These are phyloP conservation scores for Drosophila triauraria DNA, from an alignment of 1,140 invertebrate species.

Conservation along the genomic window DNA sequence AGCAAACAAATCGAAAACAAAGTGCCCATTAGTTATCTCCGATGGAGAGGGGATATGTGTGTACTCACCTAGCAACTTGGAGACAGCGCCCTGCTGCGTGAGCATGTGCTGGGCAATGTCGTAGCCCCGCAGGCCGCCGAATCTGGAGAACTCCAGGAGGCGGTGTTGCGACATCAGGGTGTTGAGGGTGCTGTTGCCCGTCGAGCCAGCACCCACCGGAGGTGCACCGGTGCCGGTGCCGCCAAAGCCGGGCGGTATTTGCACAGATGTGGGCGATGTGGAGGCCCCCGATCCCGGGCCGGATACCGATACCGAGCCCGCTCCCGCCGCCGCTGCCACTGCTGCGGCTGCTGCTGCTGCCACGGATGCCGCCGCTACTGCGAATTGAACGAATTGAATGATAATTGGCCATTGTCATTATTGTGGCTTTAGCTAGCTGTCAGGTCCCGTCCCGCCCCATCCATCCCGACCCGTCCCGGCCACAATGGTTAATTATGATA, in stretches of 20 bases:
- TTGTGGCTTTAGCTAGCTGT: constrained; percentile 36
- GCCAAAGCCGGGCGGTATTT: constrained; percentile 85
- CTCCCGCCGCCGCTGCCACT: constrained; percentile 47
- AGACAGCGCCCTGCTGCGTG: constrained; percentile 96
- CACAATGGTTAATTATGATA: constrained; percentile 83
- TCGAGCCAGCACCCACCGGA: constrained; percentile 64
- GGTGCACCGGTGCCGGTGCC: constrained; percentile 83
- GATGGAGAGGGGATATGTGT: constrained; percentile 9
- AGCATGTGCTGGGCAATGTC: constrained; percentile 95
- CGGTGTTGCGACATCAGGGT: constrained; percentile 90
- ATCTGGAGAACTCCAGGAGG: constrained; percentile 93
- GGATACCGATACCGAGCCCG: constrained; percentile 46
- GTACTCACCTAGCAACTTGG: constrained; percentile 93
- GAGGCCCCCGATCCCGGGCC: constrained; percentile 47
- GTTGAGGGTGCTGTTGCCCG: constrained; percentile 87
- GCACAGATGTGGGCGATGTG: constrained; percentile 75
- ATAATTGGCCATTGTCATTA: constrained; percentile 81
- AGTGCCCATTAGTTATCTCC: constrained; percentile 60
- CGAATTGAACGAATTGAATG: constrained; percentile 81
- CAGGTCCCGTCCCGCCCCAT: constrained; percentile 10
- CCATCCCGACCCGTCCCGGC: constrained; percentile 9
- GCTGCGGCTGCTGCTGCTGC: constrained; percentile 54
- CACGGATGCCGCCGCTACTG: constrained; percentile 68
- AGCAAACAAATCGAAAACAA: constrained; percentile 79
- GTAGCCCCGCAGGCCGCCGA: constrained; percentile 93